A percentile compares a stretch with the other conserved stretches of the same genome.
phyloP scores from a whole-genome alignment of 2,888 invertebrate species.

The Drosophila falleni region DNA sequence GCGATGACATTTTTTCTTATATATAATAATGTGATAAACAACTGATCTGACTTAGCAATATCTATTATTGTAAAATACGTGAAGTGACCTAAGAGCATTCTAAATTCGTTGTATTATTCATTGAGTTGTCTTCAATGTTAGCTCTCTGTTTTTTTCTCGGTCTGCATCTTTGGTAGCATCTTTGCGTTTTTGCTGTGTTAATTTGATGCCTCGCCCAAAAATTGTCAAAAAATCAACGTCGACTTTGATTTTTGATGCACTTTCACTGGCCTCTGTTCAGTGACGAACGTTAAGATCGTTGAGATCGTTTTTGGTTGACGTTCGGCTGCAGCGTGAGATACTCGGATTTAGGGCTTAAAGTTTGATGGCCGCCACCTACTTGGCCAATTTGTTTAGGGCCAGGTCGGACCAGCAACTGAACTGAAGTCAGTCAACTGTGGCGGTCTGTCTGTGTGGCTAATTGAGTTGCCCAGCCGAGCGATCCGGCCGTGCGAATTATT shows the following conservation, averaged over 20 bases:
- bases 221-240: constrained; percentile 68
- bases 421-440: constrained; percentile 72
- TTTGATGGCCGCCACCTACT: constrained; percentile 71
- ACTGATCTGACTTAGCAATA: no score
- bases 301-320: constrained; percentile 12
- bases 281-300: constrained; percentile 25
- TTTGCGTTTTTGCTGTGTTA: constrained; percentile 66
- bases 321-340: constrained; percentile 75
- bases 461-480: constrained; percentile 74
- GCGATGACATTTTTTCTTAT: no score
- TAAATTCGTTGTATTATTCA: not conserved
- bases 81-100: constrained; percentile 18
- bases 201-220: constrained; percentile 75
- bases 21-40: no score
- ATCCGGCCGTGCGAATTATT: constrained; percentile 77
- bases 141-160: not conserved
- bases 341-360: constrained; percentile 42
- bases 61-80: no score
- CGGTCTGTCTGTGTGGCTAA: constrained; percentile 71
- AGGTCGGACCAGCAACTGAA: constrained; percentile 6
- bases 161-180: constrained; percentile 69
- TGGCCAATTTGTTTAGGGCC: constrained; percentile 47
- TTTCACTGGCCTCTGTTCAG: constrained; percentile 62
- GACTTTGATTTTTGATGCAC: constrained; percentile 79
- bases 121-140: not conserved